Evolutionary conservation across 2,888 invertebrate genomes (phyloP), one percentile per base, ranked within the genome.

Genomic region (Protophormia terraenovae): DNA sequence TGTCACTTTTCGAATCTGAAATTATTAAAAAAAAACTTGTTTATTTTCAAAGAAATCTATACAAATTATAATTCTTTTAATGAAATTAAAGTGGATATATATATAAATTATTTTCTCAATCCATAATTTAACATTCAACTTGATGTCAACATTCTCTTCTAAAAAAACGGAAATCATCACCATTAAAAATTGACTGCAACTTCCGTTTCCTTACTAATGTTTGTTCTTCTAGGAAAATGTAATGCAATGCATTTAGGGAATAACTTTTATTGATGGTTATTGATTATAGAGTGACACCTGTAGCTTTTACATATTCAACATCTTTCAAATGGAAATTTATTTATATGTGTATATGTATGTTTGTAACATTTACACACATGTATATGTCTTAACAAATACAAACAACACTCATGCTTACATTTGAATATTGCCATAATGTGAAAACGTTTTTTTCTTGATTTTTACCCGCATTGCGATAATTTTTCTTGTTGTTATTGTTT

Each of bases 401-500:
- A 6, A 53, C 62, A 64, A 38, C 45, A 45, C 16, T 32, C 14
- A 50, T 2, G 0, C n/a, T 19, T 3, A 27, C 19, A 24, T 77
- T 71, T 79, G 67, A 10, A 72, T 72, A 45, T 72, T 29, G 27
- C 29, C 47, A 62, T 81, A 73, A 81, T 50, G 35, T 62, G 82
- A 67, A 64, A 64, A 32, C 35, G 73, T 78, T 84, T 84, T n/a
- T n/a, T 77, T 81, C 75, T 75, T 72, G 71, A 67, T 86, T 72
- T 82, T 85, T 85, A 84, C 80, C 85, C 85, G 86, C 86, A 86
- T 85, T 86, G 86, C 85, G 83, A 77, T 83, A 81, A 75, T 73
- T 82, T 79, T 75, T 62, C 55, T 79, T 60, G 27, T 55, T 72
- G 16, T 58, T 67, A 19, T 45, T 69, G 24, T 45, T 72, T 35